A percentile compares a stretch with the other conserved stretches of the same genome.
Evolutionary conservation across 2,113 vertebrate genomes (phyloP).

Genomic region (Pandion haliaetus): DNA sequence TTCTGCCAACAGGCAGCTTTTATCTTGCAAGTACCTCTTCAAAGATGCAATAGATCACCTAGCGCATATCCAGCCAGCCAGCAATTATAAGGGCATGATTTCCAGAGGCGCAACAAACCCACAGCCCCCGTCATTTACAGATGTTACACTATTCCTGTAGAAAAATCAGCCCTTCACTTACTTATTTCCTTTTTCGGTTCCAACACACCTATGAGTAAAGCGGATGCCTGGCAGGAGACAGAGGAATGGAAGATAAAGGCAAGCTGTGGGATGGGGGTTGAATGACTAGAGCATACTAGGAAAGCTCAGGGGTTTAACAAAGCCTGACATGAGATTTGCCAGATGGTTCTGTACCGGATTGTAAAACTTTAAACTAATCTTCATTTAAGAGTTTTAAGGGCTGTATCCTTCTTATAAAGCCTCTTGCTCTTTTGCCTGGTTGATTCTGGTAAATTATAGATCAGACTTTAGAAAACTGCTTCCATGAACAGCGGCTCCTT

Average conservation of each 20-base stretch:
- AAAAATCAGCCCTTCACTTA: not conserved
- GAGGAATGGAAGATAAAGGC: not conserved
- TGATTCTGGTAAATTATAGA: slow-evolving; percentile 80
- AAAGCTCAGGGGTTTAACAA: slow-evolving; percentile 65
- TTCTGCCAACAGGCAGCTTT: slow-evolving; percentile 1
- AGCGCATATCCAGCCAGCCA: not conserved
- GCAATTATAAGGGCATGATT: not conserved
- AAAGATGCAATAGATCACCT: not conserved
- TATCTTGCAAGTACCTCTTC: slow-evolving; percentile 4
- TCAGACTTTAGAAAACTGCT: slow-evolving; percentile 74
- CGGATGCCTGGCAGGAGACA: not conserved
- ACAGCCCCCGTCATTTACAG: not conserved
- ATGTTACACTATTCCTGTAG: not conserved
- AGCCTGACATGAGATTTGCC: slow-evolving; percentile 70
- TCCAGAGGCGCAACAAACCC: not conserved
- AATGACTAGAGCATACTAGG: not conserved
- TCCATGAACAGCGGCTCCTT: slow-evolving; percentile 71
- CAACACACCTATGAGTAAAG: not conserved
- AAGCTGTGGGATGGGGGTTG: not conserved
- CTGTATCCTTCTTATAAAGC: slow-evolving; percentile 72
- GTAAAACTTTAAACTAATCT: slow-evolving; percentile 80
- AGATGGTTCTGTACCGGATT: slow-evolving; percentile 73
- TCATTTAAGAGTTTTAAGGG: slow-evolving; percentile 80
- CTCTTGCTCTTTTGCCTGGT: slow-evolving; percentile 75
- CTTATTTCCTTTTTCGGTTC: not conserved